phyloP scores from a whole-genome alignment of 1,140 invertebrate species.

The Dolichoris vasculosae region DNA sequence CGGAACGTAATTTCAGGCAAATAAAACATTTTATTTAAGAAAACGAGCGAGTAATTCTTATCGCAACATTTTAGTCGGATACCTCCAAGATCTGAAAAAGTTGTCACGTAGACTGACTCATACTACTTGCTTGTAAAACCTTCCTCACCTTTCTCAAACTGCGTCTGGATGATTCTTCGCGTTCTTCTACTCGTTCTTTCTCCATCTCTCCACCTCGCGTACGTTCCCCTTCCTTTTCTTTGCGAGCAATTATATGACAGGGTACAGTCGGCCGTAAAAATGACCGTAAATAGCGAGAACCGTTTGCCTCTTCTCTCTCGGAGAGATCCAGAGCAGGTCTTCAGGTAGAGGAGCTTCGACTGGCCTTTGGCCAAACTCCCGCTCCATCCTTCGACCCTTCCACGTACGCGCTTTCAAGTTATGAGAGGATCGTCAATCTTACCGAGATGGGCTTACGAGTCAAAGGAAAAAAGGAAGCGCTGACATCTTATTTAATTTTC shows the following conservation, averaged over 20 bases:
- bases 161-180: conserved; percentile 12
- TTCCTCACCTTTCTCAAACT: background rate
- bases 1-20: too few relatives aligned
- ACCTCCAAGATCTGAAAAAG: conserved; percentile 34
- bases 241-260: conserved; percentile 62
- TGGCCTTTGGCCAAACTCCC: conserved; percentile 63
- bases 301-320: too few relatives aligned
- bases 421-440: conserved; percentile 53
- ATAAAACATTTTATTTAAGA: background rate
- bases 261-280: conserved; percentile 63
- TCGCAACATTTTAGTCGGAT: background rate
- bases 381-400: background rate
- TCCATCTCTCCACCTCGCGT: background rate
- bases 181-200: background rate
- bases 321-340: conserved; percentile 55
- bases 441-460: conserved; percentile 9
- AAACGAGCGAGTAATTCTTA: background rate
- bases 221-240: background rate
- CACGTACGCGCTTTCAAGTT: conserved; percentile 48
- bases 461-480: background rate
- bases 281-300: conserved; percentile 65
- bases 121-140: conserved; percentile 38
- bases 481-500: conserved; percentile 47
- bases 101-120: conserved; percentile 54
- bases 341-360: conserved; percentile 5